These are phyloP conservation scores for Tipula confusa DNA, from an alignment of 2,888 invertebrate species.

Conservation along the genomic window DNA sequence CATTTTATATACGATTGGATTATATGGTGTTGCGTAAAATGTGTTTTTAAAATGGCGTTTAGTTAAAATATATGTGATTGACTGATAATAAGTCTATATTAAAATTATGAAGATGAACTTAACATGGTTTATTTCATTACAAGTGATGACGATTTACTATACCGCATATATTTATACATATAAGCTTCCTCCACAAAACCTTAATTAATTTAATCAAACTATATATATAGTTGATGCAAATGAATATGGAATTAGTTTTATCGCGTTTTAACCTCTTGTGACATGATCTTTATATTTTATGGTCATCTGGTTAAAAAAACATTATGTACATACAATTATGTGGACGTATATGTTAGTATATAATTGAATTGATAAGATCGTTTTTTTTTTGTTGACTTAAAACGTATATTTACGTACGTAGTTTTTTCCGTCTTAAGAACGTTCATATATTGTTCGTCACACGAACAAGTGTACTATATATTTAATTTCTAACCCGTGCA, in stretches of 20 bases:
- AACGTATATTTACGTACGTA: not conserved
- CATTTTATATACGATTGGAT: not conserved
- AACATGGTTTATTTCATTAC: not conserved
- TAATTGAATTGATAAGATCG: not conserved
- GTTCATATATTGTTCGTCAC: not conserved
- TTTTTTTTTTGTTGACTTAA: not conserved
- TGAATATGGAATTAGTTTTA: not conserved
- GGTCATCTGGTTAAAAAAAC: not conserved
- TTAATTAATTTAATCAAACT: not conserved
- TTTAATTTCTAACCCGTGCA: too few relatives aligned
- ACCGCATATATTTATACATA: too few relatives aligned
- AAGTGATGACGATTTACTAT: not conserved
- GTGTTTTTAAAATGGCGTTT: not conserved
- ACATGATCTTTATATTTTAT: conserved; percentile 10
- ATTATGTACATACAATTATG: not conserved
- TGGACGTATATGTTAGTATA: too few relatives aligned
- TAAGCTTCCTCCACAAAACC: not conserved
- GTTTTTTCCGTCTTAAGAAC: not conserved
- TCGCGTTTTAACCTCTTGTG: not conserved
- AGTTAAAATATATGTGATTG: not conserved
- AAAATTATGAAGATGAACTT: not conserved
- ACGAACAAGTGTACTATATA: not conserved
- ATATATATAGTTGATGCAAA: not conserved
- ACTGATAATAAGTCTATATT: not conserved
- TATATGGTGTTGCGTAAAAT: not conserved